Evolutionary conservation across 2,797 vertebrate species (phyloP).

Genomic region (Sebastes kiyomatsui): DNA sequence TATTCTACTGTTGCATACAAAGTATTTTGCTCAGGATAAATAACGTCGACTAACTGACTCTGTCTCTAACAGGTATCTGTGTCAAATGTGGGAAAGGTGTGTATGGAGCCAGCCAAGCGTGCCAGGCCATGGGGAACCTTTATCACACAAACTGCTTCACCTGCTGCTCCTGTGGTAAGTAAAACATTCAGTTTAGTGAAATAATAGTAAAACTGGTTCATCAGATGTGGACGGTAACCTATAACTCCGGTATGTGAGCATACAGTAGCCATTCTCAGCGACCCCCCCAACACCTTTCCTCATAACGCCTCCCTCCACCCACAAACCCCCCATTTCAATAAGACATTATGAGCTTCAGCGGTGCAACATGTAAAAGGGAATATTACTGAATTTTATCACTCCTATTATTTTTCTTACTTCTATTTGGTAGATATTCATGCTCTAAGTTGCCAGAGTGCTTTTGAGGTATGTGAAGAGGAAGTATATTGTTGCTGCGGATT

Average conservation of each 20-base stretch:
- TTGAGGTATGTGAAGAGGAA: not conserved
- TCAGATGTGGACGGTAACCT: not conserved
- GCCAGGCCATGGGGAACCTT: conserved; percentile 98
- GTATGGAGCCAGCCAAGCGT: conserved; percentile 97
- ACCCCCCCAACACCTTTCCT: not conserved
- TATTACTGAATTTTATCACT: not conserved
- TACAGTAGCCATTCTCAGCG: not conserved
- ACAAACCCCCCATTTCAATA: not conserved
- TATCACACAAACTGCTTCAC: conserved; percentile 99
- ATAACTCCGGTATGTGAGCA: too few species aligned
- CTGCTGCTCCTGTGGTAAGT: conserved; percentile 98
- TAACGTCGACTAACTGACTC: conserved; percentile 2
- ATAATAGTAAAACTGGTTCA: not conserved
- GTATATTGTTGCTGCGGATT: not conserved
- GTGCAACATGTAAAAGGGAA: not conserved
- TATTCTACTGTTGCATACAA: not conserved
- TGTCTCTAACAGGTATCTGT: conserved; percentile 90
- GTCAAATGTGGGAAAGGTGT: conserved; percentile 98
- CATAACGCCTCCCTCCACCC: not conserved
- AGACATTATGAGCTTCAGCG: not conserved
- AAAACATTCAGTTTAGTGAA: not conserved
- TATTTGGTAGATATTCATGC: not conserved
- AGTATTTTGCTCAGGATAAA: not conserved
- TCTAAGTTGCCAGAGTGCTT: not conserved
- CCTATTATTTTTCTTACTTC: not conserved